These are phyloP conservation scores for Chondrosia reniformis DNA, from an alignment of 37 sponge, comb jelly and placozoan genomes.

Conservation along the genomic window DNA sequence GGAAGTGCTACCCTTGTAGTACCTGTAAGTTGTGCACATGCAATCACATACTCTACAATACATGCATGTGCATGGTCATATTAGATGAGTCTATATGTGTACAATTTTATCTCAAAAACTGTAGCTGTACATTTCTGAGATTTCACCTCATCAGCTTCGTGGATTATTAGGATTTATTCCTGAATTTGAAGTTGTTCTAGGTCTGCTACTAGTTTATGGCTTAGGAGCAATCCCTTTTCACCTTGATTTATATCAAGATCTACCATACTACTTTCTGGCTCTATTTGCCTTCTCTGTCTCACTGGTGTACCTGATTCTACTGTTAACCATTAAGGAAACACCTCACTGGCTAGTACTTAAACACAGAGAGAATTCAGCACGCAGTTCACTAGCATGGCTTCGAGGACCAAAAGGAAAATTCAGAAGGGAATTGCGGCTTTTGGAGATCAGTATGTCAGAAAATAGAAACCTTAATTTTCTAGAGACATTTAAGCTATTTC, in stretches of 20 bases:
- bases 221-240: conserved; percentile 28
- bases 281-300: conserved; percentile 38
- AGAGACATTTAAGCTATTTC: conserved; percentile 23
- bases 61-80: no score
- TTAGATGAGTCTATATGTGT: no score
- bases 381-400: conserved; percentile 20
- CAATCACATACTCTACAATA: no score
- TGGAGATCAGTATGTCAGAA: conserved; percentile 1
- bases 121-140: conserved; percentile 80
- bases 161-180: conserved; percentile 68
- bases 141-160: conserved; percentile 43
- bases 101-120: not conserved
- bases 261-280: conserved; percentile 41
- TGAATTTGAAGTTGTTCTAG: conserved; percentile 72
- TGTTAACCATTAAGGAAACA: conserved; percentile 64
- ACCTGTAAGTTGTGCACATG: conserved; percentile 48
- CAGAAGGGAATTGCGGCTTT: conserved; percentile 23
- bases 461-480: conserved; percentile 5
- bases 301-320: conserved; percentile 38
- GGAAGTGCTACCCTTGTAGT: conserved; percentile 40
- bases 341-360: conserved; percentile 66
- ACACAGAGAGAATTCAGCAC: not conserved
- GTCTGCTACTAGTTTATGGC: conserved; percentile 47
- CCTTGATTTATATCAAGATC: not conserved
- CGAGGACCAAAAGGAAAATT: conserved; percentile 36